Evolutionary conservation across 1,140 invertebrate genomes (phyloP).

Genomic region (Tetramorium alpestre): DNA sequence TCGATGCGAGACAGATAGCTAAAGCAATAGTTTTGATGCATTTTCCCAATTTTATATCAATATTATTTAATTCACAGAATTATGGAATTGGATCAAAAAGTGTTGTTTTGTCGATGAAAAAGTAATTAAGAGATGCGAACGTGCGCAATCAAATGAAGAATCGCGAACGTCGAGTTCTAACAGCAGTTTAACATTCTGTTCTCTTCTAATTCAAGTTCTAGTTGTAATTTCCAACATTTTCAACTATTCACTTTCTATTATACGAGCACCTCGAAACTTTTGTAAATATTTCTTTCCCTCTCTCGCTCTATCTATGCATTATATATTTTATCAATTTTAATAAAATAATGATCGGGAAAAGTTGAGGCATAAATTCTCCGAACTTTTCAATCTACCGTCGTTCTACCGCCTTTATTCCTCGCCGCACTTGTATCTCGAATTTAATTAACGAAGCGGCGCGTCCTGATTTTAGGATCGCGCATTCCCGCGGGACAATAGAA

Average conservation of each 20-base stretch:
- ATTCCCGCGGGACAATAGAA: slow-evolving; percentile 53
- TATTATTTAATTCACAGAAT: neutral
- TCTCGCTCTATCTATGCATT: neutral
- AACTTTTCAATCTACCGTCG: neutral
- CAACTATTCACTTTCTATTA: neutral
- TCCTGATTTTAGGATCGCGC: slow-evolving; percentile 46
- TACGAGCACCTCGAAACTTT: neutral
- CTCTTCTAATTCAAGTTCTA: neutral
- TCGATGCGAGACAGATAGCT: neutral
- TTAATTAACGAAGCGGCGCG: slow-evolving; percentile 68
- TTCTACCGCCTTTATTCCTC: neutral
- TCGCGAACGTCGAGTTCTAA: neutral
- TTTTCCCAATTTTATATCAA: slow-evolving; percentile 19
- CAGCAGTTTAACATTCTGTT: neutral
- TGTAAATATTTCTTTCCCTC: neutral
- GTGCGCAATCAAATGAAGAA: neutral
- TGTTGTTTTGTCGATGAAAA: neutral
- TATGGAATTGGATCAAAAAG: neutral
- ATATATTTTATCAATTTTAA: neutral
- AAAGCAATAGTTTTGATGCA: neutral
- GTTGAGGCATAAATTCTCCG: neutral
- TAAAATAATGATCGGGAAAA: neutral
- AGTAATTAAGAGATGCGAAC: neutral
- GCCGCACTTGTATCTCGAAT: slow-evolving; percentile 34
- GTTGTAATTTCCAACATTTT: neutral